Evolutionary conservation across 2,888 invertebrate species (phyloP).

Genomic region (Prionchulus punctatus): DNA sequence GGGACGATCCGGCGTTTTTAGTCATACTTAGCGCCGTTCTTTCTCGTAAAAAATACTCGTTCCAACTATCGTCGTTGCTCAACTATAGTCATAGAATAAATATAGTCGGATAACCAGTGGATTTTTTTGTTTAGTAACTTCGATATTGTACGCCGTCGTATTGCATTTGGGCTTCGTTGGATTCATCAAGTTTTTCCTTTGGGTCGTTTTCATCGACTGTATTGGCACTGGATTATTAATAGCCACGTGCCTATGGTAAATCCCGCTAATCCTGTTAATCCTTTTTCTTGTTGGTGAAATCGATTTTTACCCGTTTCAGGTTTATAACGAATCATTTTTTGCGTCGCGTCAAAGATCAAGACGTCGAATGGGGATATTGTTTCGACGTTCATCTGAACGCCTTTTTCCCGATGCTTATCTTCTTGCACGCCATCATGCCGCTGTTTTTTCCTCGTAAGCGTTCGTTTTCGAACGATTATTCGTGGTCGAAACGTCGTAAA

Average conservation of each 20-base stretch:
- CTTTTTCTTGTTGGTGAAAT: not conserved
- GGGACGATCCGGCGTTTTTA: constrained; percentile 95
- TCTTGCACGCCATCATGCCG: constrained; percentile 79
- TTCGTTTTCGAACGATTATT: too few relatives aligned
- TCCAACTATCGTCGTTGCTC: too few relatives aligned
- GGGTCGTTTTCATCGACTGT: constrained; percentile 84
- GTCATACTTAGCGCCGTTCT: constrained; percentile 72
- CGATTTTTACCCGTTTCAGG: constrained; percentile 46
- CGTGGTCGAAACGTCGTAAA: too few relatives aligned
- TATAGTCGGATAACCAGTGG: too few relatives aligned
- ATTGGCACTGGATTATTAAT: constrained; percentile 68
- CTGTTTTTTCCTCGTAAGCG: constrained; percentile 55
- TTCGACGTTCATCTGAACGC: constrained; percentile 98
- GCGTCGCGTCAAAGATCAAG: constrained; percentile 48
- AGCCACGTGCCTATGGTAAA: constrained; percentile 72
- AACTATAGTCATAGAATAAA: too few relatives aligned
- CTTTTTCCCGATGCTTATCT: constrained; percentile 83
- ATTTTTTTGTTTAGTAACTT: constrained; percentile 71
- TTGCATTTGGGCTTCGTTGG: constrained; percentile 47
- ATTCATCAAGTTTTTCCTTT: constrained; percentile 65
- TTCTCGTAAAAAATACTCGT: constrained; percentile 25
- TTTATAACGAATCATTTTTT: constrained; percentile 61
- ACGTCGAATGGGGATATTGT: constrained; percentile 94
- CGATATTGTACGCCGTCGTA: constrained; percentile 68
- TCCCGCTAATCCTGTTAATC: not conserved